Evolutionary conservation across 2,113 vertebrate species (phyloP).

Genomic region (Podarcis cretensis): DNA sequence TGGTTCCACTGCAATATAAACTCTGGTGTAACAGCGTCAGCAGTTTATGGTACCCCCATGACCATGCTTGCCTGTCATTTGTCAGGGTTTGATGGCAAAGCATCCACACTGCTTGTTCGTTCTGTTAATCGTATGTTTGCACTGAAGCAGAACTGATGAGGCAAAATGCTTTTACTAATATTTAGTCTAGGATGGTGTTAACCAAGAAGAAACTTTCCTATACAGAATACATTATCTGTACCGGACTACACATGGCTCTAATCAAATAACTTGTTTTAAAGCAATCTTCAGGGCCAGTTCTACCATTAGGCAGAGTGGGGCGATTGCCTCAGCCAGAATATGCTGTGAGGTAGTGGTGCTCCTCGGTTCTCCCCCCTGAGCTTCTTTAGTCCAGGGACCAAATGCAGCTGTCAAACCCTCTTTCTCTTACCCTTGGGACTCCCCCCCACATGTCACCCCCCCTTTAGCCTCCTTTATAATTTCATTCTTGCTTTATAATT

Average conservation of each 20-base stretch:
- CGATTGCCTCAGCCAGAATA: too few relatives aligned
- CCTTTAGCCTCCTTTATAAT: too few relatives aligned
- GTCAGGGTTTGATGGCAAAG: slow-evolving; percentile 66
- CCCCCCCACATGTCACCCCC: not conserved
- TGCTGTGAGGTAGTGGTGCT: too few relatives aligned
- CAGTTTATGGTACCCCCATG: slow-evolving; percentile 50
- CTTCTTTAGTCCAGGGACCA: too few relatives aligned
- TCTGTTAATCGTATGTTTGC: slow-evolving; percentile 66
- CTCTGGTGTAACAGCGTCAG: slow-evolving; percentile 51
- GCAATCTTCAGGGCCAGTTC: too few relatives aligned
- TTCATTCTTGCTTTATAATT: too few relatives aligned
- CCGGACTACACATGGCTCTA: not conserved
- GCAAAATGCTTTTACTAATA: slow-evolving; percentile 48
- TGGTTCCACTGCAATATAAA: slow-evolving; percentile 45
- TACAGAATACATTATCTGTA: not conserved
- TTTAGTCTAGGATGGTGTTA: slow-evolving; percentile 20
- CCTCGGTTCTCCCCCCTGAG: too few relatives aligned
- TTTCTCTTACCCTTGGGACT: not conserved
- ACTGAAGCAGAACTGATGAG: slow-evolving; percentile 61
- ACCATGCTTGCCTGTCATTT: slow-evolving; percentile 67
- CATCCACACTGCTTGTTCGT: slow-evolving; percentile 66
- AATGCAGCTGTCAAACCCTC: too few relatives aligned
- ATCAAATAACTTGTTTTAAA: not conserved
- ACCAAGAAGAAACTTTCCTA: not conserved
- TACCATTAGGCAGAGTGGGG: too few relatives aligned